Evolutionary conservation across 2,888 invertebrate genomes (phyloP).

Genomic region (Ramazzottius varieornatus): DNA sequence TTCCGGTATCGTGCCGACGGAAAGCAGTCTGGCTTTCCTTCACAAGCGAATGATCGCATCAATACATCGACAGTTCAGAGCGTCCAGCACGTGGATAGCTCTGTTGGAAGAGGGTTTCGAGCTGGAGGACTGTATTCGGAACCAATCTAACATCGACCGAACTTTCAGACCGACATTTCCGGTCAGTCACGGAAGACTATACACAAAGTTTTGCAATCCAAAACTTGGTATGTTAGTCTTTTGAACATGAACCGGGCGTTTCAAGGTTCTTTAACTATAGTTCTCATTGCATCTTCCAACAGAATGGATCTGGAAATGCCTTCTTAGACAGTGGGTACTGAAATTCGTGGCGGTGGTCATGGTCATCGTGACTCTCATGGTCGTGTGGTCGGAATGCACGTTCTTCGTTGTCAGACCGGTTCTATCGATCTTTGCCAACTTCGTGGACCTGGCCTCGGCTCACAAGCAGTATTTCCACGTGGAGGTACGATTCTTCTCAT

Average conservation of each 20-base stretch:
- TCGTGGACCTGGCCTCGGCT: conserved; percentile 49
- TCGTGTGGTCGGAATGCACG: conserved; percentile 97
- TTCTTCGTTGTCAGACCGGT: conserved; percentile 80
- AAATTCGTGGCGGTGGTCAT: conserved; percentile 40
- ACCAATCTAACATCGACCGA: conserved; percentile 35
- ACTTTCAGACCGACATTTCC: conserved; percentile 43
- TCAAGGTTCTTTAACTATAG: too few species aligned
- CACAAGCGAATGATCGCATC: conserved; percentile 73
- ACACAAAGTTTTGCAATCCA: conserved; percentile 18
- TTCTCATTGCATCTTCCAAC: too few species aligned
- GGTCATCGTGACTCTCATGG: conserved; percentile 51
- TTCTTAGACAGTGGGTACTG: conserved; percentile 45
- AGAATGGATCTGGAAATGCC: conserved; percentile 95
- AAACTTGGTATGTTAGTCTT: conserved; percentile 17
- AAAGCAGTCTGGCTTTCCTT: conserved; percentile 58
- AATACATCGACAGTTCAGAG: conserved; percentile 64
- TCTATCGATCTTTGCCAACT: conserved; percentile 79
- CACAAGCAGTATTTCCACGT: conserved; percentile 76
- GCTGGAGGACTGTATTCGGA: conserved; percentile 61
- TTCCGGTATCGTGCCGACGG: conserved; percentile 23
- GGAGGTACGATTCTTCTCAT: conserved; percentile 47
- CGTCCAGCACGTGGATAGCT: conserved; percentile 74
- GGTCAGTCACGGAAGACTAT: conserved; percentile 28
- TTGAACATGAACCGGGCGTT: background rate
- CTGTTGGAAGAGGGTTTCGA: conserved; percentile 42